These are phyloP conservation scores for Drosophila imparisetae DNA, from an alignment of 2,888 invertebrate genomes.

Conservation along the genomic window DNA sequence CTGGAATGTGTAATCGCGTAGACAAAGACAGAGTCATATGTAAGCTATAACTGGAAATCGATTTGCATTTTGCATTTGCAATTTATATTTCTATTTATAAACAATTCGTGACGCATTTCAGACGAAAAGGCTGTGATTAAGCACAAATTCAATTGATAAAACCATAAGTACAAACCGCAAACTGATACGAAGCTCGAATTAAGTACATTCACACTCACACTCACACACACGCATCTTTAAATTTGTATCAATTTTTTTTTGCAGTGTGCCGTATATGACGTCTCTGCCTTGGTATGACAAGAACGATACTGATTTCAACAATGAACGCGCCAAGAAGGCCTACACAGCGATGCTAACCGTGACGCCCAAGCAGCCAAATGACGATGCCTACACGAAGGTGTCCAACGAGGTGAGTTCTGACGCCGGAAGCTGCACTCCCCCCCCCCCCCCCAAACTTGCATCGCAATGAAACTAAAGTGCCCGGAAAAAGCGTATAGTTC, in stretches of 20 bases:
- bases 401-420: constrained; percentile 87
- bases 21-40: not conserved
- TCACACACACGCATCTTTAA: constrained; percentile 5
- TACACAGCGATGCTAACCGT: constrained; percentile 95
- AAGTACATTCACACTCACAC: not conserved
- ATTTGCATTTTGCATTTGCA: constrained; percentile 18
- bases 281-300: constrained; percentile 94
- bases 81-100: constrained; percentile 62
- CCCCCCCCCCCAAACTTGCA: constrained; percentile 43
- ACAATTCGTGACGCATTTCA: constrained; percentile 61
- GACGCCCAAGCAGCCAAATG: constrained; percentile 92
- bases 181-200: constrained; percentile 20
- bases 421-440: not conserved
- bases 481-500: constrained; percentile 20
- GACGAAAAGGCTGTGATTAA: constrained; percentile 25
- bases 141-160: constrained; percentile 49
- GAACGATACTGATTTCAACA: constrained; percentile 91
- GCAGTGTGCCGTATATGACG: constrained; percentile 87
- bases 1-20: constrained; percentile 17
- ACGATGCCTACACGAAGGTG: constrained; percentile 91
- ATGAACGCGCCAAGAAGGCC: constrained; percentile 92
- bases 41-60: constrained; percentile 10
- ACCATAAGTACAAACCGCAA: constrained; percentile 17
- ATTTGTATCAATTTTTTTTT: constrained; percentile 38
- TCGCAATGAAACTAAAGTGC: constrained; percentile 42